Evolutionary conservation across 1,140 invertebrate species (phyloP).

Genomic region (Venturia canescens): DNA sequence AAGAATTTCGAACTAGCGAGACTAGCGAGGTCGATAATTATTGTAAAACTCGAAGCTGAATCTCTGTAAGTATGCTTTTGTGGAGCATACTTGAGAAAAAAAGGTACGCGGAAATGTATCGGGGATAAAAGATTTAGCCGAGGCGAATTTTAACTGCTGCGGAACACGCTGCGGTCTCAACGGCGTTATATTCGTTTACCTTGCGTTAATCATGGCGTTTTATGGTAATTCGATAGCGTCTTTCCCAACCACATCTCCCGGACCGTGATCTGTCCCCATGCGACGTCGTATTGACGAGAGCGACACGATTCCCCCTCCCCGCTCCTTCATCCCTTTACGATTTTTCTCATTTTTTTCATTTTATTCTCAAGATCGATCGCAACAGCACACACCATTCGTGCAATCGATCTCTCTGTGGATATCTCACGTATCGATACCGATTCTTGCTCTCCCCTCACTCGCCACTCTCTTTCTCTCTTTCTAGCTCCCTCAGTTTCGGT

Average conservation of each 20-base stretch:
- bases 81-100: background rate
- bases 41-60: background rate
- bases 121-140: slow-evolving; percentile 39
- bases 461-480: background rate
- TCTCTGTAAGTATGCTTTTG: background rate
- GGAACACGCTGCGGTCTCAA: slow-evolving; percentile 72
- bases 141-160: slow-evolving; percentile 64
- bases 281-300: background rate
- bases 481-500: slow-evolving; percentile 28
- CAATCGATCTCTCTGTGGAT: slow-evolving; percentile 52
- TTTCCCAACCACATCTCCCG: slow-evolving; percentile 58
- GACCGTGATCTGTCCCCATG: slow-evolving; percentile 56
- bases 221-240: slow-evolving; percentile 74
- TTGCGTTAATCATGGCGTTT: slow-evolving; percentile 77
- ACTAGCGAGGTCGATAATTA: too few relatives aligned
- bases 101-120: slow-evolving; percentile 44
- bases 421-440: slow-evolving; percentile 50
- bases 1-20: too few relatives aligned
- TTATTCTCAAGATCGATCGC: slow-evolving; percentile 21
- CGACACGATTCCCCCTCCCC: slow-evolving; percentile 27
- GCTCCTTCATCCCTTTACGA: slow-evolving; percentile 48
- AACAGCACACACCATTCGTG: slow-evolving; percentile 47
- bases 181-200: slow-evolving; percentile 76
- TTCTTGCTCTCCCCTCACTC: slow-evolving; percentile 28
- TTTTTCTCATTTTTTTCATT: slow-evolving; percentile 30